phyloP scores from a whole-genome alignment of 2,797 vertebrate species.

The Rhyacichthys aspro region DNA sequence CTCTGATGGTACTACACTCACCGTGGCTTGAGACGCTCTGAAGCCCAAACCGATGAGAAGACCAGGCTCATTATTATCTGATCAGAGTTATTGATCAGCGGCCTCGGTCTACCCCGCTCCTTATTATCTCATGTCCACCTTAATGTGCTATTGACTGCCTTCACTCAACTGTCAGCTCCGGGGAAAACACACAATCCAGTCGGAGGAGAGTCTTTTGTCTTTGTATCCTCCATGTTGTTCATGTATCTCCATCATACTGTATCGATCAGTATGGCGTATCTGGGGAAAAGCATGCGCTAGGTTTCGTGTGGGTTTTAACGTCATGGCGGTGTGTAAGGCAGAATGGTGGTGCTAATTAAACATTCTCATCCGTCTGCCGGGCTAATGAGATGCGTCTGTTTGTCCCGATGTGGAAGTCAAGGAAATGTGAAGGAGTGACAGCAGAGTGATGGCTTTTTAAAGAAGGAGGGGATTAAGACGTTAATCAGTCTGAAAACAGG shows the following conservation, averaged over 20 bases:
- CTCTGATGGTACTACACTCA: not conserved
- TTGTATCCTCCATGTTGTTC: slow-evolving; percentile 1
- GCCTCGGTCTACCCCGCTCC: slow-evolving; percentile 20
- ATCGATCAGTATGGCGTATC: not conserved
- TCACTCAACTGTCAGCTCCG: slow-evolving; percentile 34
- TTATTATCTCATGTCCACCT: slow-evolving; percentile 42
- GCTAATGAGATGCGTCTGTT: slow-evolving; percentile 70
- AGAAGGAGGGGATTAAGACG: not conserved
- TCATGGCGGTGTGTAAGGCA: slow-evolving; percentile 31
- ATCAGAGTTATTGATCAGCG: slow-evolving; percentile 55
- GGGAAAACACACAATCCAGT: slow-evolving; percentile 9
- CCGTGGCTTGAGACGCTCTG: not conserved
- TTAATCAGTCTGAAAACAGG: not conserved
- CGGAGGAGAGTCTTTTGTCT: slow-evolving; percentile 2
- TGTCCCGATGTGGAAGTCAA: slow-evolving; percentile 33
- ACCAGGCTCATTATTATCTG: slow-evolving; percentile 30
- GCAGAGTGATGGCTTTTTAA: not conserved
- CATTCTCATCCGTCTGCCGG: slow-evolving; percentile 58
- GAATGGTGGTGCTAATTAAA: slow-evolving; percentile 64
- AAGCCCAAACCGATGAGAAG: slow-evolving; percentile 18
- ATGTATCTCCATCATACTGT: slow-evolving; percentile 11
- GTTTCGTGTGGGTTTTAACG: slow-evolving; percentile 14
- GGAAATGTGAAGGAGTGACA: slow-evolving; percentile 15
- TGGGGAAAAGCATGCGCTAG: not conserved
- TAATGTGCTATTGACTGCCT: slow-evolving; percentile 52